Base-by-base conservation (phyloP, 2,888 invertebrate species). In the Pheosia tremula region DNA sequence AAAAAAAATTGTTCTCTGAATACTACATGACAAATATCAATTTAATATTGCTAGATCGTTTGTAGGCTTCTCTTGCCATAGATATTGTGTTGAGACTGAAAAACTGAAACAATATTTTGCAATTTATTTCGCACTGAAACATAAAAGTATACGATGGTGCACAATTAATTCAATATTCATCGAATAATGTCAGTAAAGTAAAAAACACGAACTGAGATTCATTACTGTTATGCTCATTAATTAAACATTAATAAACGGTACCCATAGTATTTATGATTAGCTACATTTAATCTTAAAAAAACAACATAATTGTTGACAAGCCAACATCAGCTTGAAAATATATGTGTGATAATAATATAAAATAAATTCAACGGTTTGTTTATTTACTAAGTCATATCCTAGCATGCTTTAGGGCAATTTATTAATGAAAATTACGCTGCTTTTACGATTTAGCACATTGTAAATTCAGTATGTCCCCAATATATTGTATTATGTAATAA, bases 361-460 rank as follows among this genome's bases (percentile, higher is more conserved):
- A 77, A 68, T 67, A 78, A 78, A 74, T 72, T 64, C 66, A 72
- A 61, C 69, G 63, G 57, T 68, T 72, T 76, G 63, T 82, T 79
- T 75, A 77, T 75, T 80, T 83, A 78, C 4, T 55, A 67, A 85
- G 81, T 84, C 87, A 86, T 88, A 86, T 86, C 85, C 86, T 84
- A 83, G 75, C 24, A 24, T 2, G 24, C 2, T 24, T 61, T 79
- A 80, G 78, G 71, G 62, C 69, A 24, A 24, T 24, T 24, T 24
- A 74, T 63, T 69, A 60, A 64, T 67, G 66, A 64, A 64, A 63
- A 74, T 67, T 67, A 70, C 56, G 68, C 67, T 71, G 72, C 69
- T 77, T 75, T 77, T 78, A 70, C 72, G 77, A 81, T 75, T 66
- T 64, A 62, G 87, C 87, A 87, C 87, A 85, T 77, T 74, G 66